Evolutionary conservation across 1,140 invertebrate genomes (phyloP).

Genomic region (Sitobion miscanthi): DNA sequence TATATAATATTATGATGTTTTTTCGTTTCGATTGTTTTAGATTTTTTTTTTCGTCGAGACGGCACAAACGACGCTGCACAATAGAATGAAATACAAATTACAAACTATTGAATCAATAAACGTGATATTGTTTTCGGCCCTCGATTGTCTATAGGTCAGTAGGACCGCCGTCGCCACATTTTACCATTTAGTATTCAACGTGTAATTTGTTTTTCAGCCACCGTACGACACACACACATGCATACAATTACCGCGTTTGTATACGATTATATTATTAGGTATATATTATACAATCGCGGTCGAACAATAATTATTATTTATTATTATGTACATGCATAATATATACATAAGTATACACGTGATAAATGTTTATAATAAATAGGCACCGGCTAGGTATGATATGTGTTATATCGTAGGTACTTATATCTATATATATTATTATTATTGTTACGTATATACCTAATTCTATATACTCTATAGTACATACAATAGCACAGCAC

Average conservation of each 20-base stretch:
- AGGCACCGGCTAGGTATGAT: too few relatives aligned
- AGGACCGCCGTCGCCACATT: conserved; percentile 22
- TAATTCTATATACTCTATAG: background rate
- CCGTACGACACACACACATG: background rate
- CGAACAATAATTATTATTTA: conserved; percentile 29
- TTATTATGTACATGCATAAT: background rate
- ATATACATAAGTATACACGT: background rate
- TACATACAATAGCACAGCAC: background rate
- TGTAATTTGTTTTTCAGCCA: conserved; percentile 41
- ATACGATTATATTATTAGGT: background rate
- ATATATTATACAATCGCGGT: background rate
- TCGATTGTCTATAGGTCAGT: conserved; percentile 53
- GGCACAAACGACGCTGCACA: background rate
- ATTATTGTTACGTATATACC: background rate
- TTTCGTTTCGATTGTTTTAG: conserved; percentile 33
- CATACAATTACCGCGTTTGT: background rate
- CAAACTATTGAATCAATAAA: conserved; percentile 36
- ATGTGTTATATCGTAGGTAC: background rate
- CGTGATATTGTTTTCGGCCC: conserved; percentile 47
- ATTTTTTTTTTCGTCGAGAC: background rate
- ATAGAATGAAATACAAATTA: conserved; percentile 29
- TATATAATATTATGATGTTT: background rate
- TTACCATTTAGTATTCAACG: conserved; percentile 45
- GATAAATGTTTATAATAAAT: background rate
- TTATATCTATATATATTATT: background rate